Evolutionary conservation across 2,888 invertebrate genomes (phyloP), one percentile per base, ranked within the genome.

Genomic region (Pyrgus malvae): DNA sequence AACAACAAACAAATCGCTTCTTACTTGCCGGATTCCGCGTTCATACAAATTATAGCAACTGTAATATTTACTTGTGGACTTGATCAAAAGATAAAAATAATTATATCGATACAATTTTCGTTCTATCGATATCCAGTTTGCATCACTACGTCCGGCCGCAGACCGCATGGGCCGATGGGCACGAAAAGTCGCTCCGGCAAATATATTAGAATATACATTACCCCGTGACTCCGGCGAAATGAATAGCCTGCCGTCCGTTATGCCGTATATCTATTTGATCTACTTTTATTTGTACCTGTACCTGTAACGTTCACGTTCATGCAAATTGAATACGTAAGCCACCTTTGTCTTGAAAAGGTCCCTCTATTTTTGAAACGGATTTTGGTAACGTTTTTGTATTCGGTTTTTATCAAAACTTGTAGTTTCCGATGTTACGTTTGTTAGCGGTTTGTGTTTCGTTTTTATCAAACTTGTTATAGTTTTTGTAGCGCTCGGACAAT

Each of bases 161-260:
- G 82, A 78, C 83, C 83, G 76, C 80, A 87, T 84, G 90, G 89
- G 70, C 87, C 85, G 88, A 73, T 88, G 78, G 75, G 74, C 88
- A 89, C 87, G 88, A 88, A 88, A 89, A 89, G 90, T 90, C 88
- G 78, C 78, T 84, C 80, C 75, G 70, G 83, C 85, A 90, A 90
- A 90, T 90, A 89, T 90, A 89, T 90, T 90, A 89, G 89, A 90
- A 90, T 90, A 89, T 89, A 88, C 87, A 90, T 90, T 89, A 89
- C 86, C 80, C 83, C 84, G 86, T 82, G 89, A 83, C 87, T 88
- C 72, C 67, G 65, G 70, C 57, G 73, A 77, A 80, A 87, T 89
- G 88, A 90, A 90, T 89, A 78, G 58, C 65, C 66, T 12, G 38
- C 23, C 53, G 67, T 64, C 69, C 68, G 67, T 70, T 68, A 66